Evolutionary conservation across 1,140 invertebrate genomes (phyloP).

Genomic region (Trichoplusia ni): DNA sequence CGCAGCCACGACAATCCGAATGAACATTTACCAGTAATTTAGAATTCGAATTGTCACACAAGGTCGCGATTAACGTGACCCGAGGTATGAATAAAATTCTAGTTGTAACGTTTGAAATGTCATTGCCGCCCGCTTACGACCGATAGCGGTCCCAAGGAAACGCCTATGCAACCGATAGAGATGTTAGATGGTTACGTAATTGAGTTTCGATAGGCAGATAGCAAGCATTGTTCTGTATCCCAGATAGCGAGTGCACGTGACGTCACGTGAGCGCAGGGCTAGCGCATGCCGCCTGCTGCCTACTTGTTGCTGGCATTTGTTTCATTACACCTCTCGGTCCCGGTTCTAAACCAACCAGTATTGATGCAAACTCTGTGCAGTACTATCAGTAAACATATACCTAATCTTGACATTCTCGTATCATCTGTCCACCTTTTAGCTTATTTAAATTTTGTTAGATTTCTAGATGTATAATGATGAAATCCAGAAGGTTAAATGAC

Average conservation of each 20-base stretch:
- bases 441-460: background rate
- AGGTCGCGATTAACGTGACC: constrained; percentile 5
- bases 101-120: constrained; percentile 33
- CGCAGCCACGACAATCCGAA: constrained; percentile 6
- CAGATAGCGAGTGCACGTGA: constrained; percentile 45
- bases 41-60: constrained; percentile 16
- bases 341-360: too few species aligned
- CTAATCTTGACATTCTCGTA: too few species aligned
- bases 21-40: constrained; percentile 16
- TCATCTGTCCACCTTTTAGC: too few species aligned
- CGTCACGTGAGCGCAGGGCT: constrained; percentile 4
- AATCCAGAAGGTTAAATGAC: background rate
- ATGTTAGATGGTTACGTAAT: constrained; percentile 67
- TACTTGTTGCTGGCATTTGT: background rate
- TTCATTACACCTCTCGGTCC: too few species aligned
- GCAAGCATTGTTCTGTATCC: constrained; percentile 67
- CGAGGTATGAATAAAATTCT: constrained; percentile 7
- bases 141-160: constrained; percentile 4
- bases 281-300: background rate
- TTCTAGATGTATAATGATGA: constrained; percentile 10
- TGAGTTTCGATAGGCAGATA: constrained; percentile 56
- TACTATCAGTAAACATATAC: too few species aligned
- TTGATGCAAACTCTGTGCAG: too few species aligned
- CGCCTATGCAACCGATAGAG: constrained; percentile 42
- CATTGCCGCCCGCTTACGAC: constrained; percentile 28